Percentiles rank a stretch among this genome's conserved stretches.
These are phyloP conservation scores for Netelia inedita DNA, from an alignment of 2,888 invertebrate species.

Conservation along the genomic window DNA sequence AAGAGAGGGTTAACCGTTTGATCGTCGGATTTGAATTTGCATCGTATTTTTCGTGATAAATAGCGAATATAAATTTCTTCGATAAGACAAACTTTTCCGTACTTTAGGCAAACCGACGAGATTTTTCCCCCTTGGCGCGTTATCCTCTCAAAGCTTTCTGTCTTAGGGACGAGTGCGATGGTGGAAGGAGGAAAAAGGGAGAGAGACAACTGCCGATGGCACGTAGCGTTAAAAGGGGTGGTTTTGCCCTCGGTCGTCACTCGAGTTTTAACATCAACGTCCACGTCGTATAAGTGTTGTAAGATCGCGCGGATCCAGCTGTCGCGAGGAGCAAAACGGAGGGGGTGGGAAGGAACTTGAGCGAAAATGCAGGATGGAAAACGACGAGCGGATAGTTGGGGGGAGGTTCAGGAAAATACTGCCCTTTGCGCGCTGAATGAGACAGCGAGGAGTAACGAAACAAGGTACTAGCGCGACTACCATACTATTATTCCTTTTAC, in stretches of 20 bases:
- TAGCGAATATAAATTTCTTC: slow-evolving; percentile 12
- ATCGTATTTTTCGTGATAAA: neutral
- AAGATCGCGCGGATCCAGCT: slow-evolving; percentile 11
- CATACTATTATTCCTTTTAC: slow-evolving; percentile 51
- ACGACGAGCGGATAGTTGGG: slow-evolving; percentile 20
- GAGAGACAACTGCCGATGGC: slow-evolving; percentile 23
- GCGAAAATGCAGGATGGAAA: slow-evolving; percentile 19
- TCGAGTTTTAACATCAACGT: slow-evolving; percentile 38
- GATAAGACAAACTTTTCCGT: neutral
- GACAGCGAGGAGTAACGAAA: slow-evolving; percentile 26
- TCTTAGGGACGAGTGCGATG: neutral
- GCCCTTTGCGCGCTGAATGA: slow-evolving; percentile 32
- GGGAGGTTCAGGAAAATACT: slow-evolving; percentile 31
- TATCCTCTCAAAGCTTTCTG: neutral
- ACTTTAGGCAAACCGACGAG: neutral
- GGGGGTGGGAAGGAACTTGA: neutral
- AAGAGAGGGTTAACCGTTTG: slow-evolving; percentile 11
- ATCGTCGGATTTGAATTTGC: slow-evolving; percentile 10
- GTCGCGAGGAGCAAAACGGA: neutral
- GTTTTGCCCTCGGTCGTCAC: slow-evolving; percentile 21
- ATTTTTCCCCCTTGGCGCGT: neutral
- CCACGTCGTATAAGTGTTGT: slow-evolving; percentile 8
- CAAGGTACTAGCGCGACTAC: slow-evolving; percentile 47
- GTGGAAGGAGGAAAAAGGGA: neutral
- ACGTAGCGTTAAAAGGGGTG: slow-evolving; percentile 19